These are phyloP conservation scores for Conchocele bisecta DNA, from an alignment of 2,888 invertebrate species.

Conservation along the genomic window DNA sequence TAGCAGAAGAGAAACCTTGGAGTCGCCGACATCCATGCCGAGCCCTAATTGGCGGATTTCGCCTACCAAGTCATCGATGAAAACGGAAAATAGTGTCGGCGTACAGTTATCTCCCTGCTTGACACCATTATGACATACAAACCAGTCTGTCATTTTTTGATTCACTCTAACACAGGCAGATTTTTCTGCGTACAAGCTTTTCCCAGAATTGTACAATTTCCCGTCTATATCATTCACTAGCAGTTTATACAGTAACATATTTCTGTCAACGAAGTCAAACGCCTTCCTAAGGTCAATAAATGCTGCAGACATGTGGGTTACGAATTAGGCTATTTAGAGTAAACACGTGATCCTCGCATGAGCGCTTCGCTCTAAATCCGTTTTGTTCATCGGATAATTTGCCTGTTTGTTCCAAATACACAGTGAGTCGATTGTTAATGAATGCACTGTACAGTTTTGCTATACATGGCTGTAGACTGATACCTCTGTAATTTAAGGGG, in stretches of 20 bases:
- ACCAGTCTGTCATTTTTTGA: constrained; percentile 22
- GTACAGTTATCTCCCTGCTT: constrained; percentile 25
- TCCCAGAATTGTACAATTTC: constrained; percentile 3
- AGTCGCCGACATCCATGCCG: constrained; percentile 16
- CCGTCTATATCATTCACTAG: not conserved
- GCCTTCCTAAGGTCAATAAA: constrained; percentile 27
- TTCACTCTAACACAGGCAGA: constrained; percentile 22
- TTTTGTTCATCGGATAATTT: constrained; percentile 31
- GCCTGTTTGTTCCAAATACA: constrained; percentile 22
- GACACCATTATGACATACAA: constrained; percentile 14
- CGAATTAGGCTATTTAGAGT: constrained; percentile 86
- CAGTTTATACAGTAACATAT: constrained; percentile 8
- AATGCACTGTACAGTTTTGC: constrained; percentile 33
- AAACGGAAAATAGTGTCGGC: constrained; percentile 30
- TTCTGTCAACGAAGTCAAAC: constrained; percentile 21
- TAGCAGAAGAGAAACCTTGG: constrained; percentile 6
- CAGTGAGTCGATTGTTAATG: constrained; percentile 29
- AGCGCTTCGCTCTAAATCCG: not conserved
- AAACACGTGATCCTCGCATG: constrained; percentile 27
- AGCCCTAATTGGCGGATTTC: constrained; percentile 26
- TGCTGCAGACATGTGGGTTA: constrained; percentile 10
- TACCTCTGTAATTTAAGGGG: constrained; percentile 31
- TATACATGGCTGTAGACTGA: constrained; percentile 32
- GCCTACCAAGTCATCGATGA: constrained; percentile 12
- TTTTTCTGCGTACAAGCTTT: not conserved